phyloP scores from a whole-genome alignment of 2,888 invertebrate genomes.

The Hartigia nigra region DNA sequence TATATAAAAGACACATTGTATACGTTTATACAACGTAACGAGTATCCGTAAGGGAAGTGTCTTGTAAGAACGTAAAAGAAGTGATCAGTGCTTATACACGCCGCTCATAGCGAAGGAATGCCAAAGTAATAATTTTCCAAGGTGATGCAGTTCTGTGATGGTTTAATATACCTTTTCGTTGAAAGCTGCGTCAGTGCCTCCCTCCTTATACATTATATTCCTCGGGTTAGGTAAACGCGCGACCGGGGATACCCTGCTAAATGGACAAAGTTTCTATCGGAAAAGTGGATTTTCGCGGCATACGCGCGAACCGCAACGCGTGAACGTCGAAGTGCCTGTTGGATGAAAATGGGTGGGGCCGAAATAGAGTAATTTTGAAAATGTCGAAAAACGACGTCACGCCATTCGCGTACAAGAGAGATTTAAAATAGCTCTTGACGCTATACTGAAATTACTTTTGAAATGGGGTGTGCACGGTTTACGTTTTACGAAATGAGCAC shows the following conservation, averaged over 20 bases:
- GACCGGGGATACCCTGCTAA: neutral
- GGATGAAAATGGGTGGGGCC: neutral
- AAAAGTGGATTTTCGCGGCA: neutral
- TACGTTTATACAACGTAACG: neutral
- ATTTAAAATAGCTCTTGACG: neutral
- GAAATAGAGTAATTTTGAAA: neutral
- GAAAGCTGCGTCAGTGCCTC: neutral
- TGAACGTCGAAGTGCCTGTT: neutral
- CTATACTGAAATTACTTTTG: neutral
- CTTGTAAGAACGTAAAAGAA: neutral
- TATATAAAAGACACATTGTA: neutral
- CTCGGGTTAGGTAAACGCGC: neutral
- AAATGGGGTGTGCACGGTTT: neutral
- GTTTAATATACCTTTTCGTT: neutral
- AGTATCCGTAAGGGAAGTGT: neutral
- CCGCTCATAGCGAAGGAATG: slow-evolving; percentile 25
- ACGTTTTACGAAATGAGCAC: neutral
- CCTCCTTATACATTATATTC: too few species aligned
- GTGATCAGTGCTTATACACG: neutral
- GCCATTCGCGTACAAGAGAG: neutral
- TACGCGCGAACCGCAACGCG: too few species aligned
- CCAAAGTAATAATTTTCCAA: slow-evolving; percentile 38
- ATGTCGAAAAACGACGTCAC: neutral
- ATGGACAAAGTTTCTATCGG: neutral
- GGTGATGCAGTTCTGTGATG: slow-evolving; percentile 36